phyloP scores from a whole-genome alignment of 1,140 invertebrate species.

The Copidosoma floridanum region DNA sequence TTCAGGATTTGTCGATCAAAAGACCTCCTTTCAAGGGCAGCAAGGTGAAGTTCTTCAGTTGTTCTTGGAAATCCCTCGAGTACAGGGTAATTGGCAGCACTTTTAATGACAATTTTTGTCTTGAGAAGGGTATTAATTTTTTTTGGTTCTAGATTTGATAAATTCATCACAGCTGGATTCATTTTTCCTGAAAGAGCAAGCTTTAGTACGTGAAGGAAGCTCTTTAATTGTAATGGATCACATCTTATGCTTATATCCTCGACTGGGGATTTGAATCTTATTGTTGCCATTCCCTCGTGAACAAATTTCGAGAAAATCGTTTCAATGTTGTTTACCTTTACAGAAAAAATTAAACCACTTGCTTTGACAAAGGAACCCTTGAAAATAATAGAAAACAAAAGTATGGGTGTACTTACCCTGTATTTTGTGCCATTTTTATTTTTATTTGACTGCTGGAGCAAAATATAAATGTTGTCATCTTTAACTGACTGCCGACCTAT shows the following conservation, averaged over 20 bases:
- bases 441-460: conserved; percentile 67
- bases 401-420: conserved; percentile 43
- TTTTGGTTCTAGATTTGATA: conserved; percentile 58
- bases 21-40: conserved; percentile 61
- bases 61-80: conserved; percentile 67
- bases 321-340: conserved; percentile 64
- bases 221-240: conserved; percentile 66
- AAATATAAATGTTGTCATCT: conserved; percentile 60
- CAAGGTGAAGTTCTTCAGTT: conserved; percentile 60
- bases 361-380: background rate
- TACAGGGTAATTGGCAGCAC: conserved; percentile 64
- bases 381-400: background rate
- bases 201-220: conserved; percentile 66
- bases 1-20: conserved; percentile 68
- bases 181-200: conserved; percentile 62
- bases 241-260: conserved; percentile 69
- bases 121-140: conserved; percentile 54
- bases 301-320: conserved; percentile 69
- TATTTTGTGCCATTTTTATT: conserved; percentile 69
- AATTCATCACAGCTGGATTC: conserved; percentile 44
- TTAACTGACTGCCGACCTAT: conserved; percentile 64
- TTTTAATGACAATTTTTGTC: conserved; percentile 62
- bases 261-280: conserved; percentile 67
- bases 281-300: conserved; percentile 71
- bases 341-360: conserved; percentile 25